Base-by-base conservation (phyloP, 2,888 invertebrate species). In the Drosophila melanosoma region DNA sequence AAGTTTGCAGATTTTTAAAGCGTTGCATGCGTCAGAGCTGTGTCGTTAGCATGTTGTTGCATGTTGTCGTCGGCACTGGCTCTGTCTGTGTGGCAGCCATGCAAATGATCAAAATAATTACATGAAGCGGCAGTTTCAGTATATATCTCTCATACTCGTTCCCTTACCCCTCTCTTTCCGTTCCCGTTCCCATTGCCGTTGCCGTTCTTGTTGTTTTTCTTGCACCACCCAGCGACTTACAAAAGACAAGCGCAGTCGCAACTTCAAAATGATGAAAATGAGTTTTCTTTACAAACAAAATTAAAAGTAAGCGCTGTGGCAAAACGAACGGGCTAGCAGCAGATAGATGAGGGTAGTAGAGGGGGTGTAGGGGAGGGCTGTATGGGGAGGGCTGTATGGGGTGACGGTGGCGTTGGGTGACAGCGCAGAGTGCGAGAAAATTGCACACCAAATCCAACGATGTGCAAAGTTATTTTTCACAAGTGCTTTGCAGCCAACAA, bases 231-330 rank as follows among this genome's bases (percentile, higher is more conserved):
- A 58, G 54, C 71, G 66, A 63, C 61, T 76, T 69, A 84, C 87
- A 83, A 83, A 83, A 82, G 83, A 83, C 87, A 87, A 82, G 77
- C 83, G 82, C 85, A 79, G 78, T 85, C 73, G 73, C 86, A 85
- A 83, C 87, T 89, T 83, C 86, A 89, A 87, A 89, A 87, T 87
- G 87, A 87, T 89, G 88, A 89, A 87, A 87, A 87, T 87, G 87
- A 87, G 87, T 87, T 87, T 87, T 87, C 87, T 87, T 87, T 87
- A 87, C 87, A 87, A 87, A 87, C 87, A 87, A 87, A 87, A 87
- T 87, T 89, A 87, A 87, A 87, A 81, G 87, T 81, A 87, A 85
- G 79, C 81, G 72, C 78, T 68, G 56, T 62, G 78, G 59, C 80
- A 64, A 68, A 58, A 36, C 23, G 53, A 26, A 33, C 12, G n/a